Conservation (phyloP, 1,140 invertebrate genomes). For the Bombus terrestris region DNA sequence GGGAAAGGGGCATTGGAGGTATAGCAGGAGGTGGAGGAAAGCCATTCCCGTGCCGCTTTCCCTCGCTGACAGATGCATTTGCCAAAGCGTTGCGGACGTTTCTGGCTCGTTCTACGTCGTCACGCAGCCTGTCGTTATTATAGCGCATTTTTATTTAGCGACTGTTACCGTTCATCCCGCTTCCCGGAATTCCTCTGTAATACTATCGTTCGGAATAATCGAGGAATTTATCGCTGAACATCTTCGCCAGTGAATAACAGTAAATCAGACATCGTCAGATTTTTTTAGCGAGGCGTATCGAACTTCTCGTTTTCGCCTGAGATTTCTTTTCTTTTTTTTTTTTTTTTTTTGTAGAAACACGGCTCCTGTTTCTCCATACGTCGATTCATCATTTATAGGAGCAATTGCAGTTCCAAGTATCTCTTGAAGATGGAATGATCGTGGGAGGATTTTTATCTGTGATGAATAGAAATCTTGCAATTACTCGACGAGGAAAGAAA, state of each 20-base stretch:
- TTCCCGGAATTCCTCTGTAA: slow-evolving; percentile 33
- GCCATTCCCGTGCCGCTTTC: slow-evolving; percentile 76
- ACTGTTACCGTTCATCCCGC: slow-evolving; percentile 33
- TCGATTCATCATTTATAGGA: not conserved
- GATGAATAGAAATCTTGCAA: not conserved
- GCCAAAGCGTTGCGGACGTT: slow-evolving; percentile 74
- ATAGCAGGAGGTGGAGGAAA: slow-evolving; percentile 65
- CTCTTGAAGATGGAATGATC: not conserved
- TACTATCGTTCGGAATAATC: slow-evolving; percentile 48
- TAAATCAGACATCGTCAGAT: slow-evolving; percentile 1
- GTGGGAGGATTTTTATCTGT: not conserved
- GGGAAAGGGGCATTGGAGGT: slow-evolving; percentile 39
- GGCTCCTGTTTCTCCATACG: not conserved
- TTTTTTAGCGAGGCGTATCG: not conserved
- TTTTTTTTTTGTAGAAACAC: no score
- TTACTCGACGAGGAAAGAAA: no score
- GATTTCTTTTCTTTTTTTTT: no score
- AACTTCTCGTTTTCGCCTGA: not conserved
- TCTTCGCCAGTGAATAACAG: not conserved
- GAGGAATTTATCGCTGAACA: slow-evolving; percentile 20
- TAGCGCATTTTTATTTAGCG: slow-evolving; percentile 71
- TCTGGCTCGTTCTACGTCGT: slow-evolving; percentile 67
- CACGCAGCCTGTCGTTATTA: slow-evolving; percentile 69
- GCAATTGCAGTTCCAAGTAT: not conserved
- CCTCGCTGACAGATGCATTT: slow-evolving; percentile 79